Evolutionary conservation across 2,888 invertebrate genomes (phyloP).

Genomic region (Dasysyrphus albostriatus): DNA sequence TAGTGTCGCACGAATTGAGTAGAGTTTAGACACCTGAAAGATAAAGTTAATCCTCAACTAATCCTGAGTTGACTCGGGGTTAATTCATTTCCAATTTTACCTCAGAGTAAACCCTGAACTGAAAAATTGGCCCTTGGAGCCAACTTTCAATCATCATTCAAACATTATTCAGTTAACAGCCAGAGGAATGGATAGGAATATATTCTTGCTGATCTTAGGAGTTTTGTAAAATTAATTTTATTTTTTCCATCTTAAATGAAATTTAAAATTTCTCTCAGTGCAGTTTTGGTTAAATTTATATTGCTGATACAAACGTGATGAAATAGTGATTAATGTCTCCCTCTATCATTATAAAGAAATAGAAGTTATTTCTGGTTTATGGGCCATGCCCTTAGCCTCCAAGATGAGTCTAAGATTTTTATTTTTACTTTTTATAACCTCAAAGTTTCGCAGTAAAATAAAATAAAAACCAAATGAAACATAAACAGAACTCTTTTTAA

Average conservation of each 20-base stretch:
- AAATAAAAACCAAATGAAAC: not conserved
- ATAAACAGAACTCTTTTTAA: not conserved
- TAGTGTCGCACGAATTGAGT: too few relatives aligned
- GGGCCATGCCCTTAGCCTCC: not conserved
- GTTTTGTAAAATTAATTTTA: too few relatives aligned
- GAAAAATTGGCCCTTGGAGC: too few relatives aligned
- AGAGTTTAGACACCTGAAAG: too few relatives aligned
- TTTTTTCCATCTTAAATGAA: not conserved
- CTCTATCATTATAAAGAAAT: not conserved
- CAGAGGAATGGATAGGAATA: too few relatives aligned
- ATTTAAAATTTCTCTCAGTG: not conserved
- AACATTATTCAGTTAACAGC: too few relatives aligned
- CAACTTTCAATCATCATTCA: too few relatives aligned
- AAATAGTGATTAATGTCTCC: slow-evolving; percentile 29
- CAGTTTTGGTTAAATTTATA: not conserved
- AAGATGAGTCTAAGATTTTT: not conserved
- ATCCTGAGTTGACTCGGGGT: too few relatives aligned
- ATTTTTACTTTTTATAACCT: slow-evolving; percentile 12
- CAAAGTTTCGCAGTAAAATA: slow-evolving; percentile 19
- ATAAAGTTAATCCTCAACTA: too few relatives aligned
- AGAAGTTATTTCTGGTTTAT: not conserved
- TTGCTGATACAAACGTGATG: not conserved
- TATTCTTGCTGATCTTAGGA: too few relatives aligned
- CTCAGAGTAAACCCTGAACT: too few relatives aligned
- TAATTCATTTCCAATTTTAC: too few relatives aligned